Evolutionary conservation across 2,113 vertebrate genomes (phyloP).

Genomic region (Sminthopsis crassicaudata): DNA sequence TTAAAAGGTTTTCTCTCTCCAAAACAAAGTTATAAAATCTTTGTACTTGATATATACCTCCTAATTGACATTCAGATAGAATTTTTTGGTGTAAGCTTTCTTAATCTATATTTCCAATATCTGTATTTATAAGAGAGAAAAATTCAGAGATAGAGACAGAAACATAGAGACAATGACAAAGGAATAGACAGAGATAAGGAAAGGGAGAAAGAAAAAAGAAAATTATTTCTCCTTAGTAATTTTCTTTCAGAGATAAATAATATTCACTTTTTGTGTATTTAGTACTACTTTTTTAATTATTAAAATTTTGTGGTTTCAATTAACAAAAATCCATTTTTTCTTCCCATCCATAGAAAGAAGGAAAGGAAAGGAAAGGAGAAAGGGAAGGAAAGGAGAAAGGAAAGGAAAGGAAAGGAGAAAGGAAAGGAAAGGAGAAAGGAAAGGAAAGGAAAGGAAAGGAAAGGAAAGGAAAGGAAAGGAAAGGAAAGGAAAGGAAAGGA

Average conservation of each 20-base stretch:
- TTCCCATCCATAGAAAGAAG: too few species aligned
- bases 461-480: too few species aligned
- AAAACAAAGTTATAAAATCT: constrained; percentile 50
- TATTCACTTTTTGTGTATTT: too few species aligned
- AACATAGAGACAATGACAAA: constrained; percentile 19
- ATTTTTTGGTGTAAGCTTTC: constrained; percentile 8
- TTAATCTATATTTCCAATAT: constrained; percentile 8
- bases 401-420: too few species aligned
- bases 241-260: constrained; percentile 46
- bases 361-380: too few species aligned
- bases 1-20: constrained; percentile 29
- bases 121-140: constrained; percentile 7
- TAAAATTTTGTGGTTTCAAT: too few species aligned
- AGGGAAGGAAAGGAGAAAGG: too few species aligned
- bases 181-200: not conserved
- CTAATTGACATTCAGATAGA: not conserved
- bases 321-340: too few species aligned
- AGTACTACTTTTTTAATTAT: too few species aligned
- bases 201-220: not conserved
- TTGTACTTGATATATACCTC: not conserved
- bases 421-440: too few species aligned
- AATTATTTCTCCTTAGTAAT: not conserved
- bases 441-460: too few species aligned
- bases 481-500: too few species aligned
- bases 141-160: constrained; percentile 17